Evolutionary conservation across 2,888 invertebrate genomes (phyloP).

Genomic region (Clivina fossor): DNA sequence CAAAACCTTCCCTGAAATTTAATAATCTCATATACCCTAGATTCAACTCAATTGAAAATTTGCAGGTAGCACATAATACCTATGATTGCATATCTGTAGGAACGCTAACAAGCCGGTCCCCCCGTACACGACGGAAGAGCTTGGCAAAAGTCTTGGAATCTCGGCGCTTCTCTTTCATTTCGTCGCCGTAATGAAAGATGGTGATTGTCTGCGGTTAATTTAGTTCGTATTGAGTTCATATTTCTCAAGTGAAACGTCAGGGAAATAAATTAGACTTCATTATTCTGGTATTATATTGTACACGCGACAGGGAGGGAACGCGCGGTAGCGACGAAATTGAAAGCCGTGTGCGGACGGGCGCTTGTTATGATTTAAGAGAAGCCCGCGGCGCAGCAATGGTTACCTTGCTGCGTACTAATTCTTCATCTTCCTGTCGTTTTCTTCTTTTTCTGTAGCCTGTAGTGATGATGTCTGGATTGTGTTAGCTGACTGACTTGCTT

Average conservation of each 20-base stretch:
- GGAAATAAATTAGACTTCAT: conserved; percentile 34
- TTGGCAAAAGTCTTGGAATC: neutral
- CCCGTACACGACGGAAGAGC: too few relatives aligned
- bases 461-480: too few relatives aligned
- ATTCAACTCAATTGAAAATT: too few relatives aligned
- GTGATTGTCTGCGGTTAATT: conserved; percentile 33
- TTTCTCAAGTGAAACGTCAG: conserved; percentile 33
- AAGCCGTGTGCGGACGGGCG: too few relatives aligned
- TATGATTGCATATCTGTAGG: too few relatives aligned
- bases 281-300: conserved; percentile 33
- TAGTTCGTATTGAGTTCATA: conserved; percentile 30
- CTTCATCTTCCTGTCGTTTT: too few relatives aligned
- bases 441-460: too few relatives aligned
- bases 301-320: neutral
- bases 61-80: too few relatives aligned
- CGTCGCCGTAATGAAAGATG: conserved; percentile 30
- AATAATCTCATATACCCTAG: too few relatives aligned
- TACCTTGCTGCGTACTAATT: conserved; percentile 27
- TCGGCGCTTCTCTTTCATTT: conserved; percentile 31
- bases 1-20: too few relatives aligned
- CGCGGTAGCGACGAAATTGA: conserved; percentile 23
- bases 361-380: conserved; percentile 33
- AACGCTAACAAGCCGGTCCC: too few relatives aligned
- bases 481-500: conserved; percentile 12
- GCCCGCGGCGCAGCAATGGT: neutral